Evolutionary conservation across 1,140 invertebrate genomes (phyloP), one percentile per base, ranked within the genome.

Genomic region (Prorops nasuta): DNA sequence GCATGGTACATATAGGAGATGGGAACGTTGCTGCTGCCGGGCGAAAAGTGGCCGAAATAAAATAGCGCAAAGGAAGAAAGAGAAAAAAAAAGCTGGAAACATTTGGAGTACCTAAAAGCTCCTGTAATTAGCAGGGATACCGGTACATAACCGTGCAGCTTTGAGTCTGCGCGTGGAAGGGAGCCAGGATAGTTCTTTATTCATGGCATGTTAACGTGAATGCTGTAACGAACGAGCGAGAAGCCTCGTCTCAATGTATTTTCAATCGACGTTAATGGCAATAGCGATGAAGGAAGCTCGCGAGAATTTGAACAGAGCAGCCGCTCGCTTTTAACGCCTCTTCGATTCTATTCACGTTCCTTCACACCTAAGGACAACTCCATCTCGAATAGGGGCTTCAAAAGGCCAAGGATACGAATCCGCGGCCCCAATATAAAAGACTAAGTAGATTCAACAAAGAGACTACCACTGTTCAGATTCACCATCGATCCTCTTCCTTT

Each of bases 251-350:
- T 39, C 49, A 15, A 51, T 41, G 52, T 40, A 20, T 54, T 51
- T 37, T 45, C 49, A 42, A 54, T 54, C 37, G 52, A 35, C 49
- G 36, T 51, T 45, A 51, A 46, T 45, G 42, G 36, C 12, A 34
- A 34, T 41, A 39, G 16, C 14, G 42, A 17, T 7, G 37, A 31
- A 40, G 41, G 28, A 10, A n/a, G 17, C 24, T 28, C 10, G 4
- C 24, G 10, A 28, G 24, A 6, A 6, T 10, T 28, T 10, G 4
- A 28, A 6, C 24, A 6, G 4, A 6, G 24, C 24, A 6, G 4
- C 24, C 4, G 4, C 24, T 10, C 24, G 24, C 24, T 28, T 10
- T 28, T 28, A 4, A 4, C 24, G 10, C 24, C 4, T 6, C 24
- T 28, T 28, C 10, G 24, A 28, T 28, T 28, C 24, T 10, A 28